These are phyloP conservation scores for Listrodromus nycthemerus DNA, from an alignment of 2,888 invertebrate species.

Conservation along the genomic window DNA sequence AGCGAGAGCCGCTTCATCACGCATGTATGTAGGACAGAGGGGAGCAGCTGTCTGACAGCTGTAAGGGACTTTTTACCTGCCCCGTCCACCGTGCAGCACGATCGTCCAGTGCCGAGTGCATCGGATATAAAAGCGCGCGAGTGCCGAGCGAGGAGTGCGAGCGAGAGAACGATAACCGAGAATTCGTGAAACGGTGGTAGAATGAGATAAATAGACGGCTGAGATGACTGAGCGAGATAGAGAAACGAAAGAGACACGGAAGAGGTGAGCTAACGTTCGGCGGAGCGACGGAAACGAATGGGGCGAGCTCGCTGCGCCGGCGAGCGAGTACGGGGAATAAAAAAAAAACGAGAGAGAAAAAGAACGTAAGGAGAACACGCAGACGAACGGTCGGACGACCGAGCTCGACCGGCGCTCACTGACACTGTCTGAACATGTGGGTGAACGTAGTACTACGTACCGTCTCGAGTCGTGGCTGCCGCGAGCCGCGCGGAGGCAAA, in stretches of 20 bases:
- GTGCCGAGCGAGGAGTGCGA: conserved; percentile 48
- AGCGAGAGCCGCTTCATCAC: conserved; percentile 76
- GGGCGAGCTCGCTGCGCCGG: not conserved
- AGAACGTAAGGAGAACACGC: conserved; percentile 28
- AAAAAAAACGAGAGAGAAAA: conserved; percentile 14
- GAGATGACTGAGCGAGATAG: conserved; percentile 56
- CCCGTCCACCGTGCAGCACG: conserved; percentile 76
- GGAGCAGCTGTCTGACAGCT: conserved; percentile 84
- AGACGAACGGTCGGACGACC: conserved; percentile 44
- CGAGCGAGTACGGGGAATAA: conserved; percentile 33
- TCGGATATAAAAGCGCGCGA: conserved; percentile 60
- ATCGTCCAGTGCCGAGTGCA: conserved; percentile 73
- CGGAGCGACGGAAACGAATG: conserved; percentile 39
- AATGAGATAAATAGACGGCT: conserved; percentile 21
- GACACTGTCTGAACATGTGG: conserved; percentile 12
- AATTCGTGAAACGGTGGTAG: conserved; percentile 34
- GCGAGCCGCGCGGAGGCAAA: not conserved
- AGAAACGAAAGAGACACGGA: conserved; percentile 44
- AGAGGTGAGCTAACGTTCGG: conserved; percentile 30
- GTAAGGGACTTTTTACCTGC: conserved; percentile 84
- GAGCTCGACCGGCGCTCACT: conserved; percentile 46
- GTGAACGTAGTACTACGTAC: conserved; percentile 21
- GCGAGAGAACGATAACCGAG: conserved; percentile 34
- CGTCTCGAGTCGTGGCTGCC: not conserved
- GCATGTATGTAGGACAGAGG: conserved; percentile 84